A percentile compares a stretch with the other conserved stretches of the same genome.
Evolutionary conservation across 2,113 vertebrate species (phyloP).

Genomic region (Gulo gulo): DNA sequence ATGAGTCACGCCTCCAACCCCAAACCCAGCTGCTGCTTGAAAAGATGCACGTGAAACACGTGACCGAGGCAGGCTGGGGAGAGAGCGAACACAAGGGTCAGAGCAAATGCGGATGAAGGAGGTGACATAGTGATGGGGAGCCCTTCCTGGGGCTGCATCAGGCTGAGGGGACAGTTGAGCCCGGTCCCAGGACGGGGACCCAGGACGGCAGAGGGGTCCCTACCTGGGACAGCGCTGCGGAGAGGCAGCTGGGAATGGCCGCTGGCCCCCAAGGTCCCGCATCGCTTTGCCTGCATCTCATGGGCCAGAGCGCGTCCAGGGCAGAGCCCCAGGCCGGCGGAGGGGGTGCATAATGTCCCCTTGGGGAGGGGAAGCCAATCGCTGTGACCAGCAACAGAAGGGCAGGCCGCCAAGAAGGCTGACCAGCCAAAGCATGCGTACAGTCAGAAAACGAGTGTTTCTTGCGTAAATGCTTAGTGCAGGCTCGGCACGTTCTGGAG

Average conservation of each 20-base stretch:
- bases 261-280: background rate
- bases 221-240: accelerated
- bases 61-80: background rate
- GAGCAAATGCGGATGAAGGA: background rate
- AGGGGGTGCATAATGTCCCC: background rate
- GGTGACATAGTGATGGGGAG: background rate
- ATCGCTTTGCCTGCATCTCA: accelerated
- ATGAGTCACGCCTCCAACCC: too few species aligned
- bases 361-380: too few species aligned
- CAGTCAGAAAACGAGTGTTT: background rate
- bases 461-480: background rate
- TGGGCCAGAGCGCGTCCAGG: background rate
- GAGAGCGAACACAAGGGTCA: too few species aligned
- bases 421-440: background rate
- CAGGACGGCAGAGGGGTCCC: background rate
- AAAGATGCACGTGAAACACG: too few species aligned
- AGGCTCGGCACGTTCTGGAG: too few species aligned
- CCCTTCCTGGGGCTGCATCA: background rate
- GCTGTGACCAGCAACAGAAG: accelerated
- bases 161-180: background rate
- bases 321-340: accelerated
- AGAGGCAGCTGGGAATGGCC: too few species aligned
- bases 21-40: accelerated
- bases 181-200: too few species aligned
- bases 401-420: accelerated